Evolutionary conservation across 92 coral and sea anemone species (phyloP).

Genomic region (Ricordea florida): DNA sequence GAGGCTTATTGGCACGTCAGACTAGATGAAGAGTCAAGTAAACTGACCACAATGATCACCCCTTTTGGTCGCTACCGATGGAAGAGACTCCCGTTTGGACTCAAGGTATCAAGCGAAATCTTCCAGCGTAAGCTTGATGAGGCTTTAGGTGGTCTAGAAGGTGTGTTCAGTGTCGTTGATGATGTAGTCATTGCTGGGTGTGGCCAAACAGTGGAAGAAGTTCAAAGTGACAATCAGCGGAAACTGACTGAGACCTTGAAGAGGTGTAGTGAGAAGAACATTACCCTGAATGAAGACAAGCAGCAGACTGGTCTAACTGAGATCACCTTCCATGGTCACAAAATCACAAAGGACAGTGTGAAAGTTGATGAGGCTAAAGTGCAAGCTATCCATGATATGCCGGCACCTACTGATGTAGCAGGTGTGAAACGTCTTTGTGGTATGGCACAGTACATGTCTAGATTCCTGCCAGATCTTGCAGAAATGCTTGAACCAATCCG

Average conservation of each 20-base stretch:
- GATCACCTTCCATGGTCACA: constrained; percentile 21
- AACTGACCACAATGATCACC: constrained; percentile 15
- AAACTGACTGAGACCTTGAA: constrained; percentile 1
- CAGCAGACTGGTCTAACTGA: constrained; percentile 2
- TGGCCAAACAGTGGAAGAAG: constrained; percentile 9
- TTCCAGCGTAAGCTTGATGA: constrained; percentile 1
- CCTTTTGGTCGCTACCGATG: constrained; percentile 35
- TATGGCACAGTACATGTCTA: constrained; percentile 48
- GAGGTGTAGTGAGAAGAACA: constrained; percentile 20
- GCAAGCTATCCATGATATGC: constrained; percentile 48
- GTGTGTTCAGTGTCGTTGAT: constrained; percentile 28
- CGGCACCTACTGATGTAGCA: constrained; percentile 46
- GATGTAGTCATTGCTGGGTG: constrained; percentile 26
- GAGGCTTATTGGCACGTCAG: constrained; percentile 25
- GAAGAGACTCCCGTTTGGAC: constrained; percentile 28
- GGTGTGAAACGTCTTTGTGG: constrained; percentile 48
- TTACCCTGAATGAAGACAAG: constrained; percentile 16
- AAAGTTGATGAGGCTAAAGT: constrained; percentile 41
- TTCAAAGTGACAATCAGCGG: not conserved
- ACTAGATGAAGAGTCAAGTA: not conserved
- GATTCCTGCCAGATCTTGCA: constrained; percentile 48
- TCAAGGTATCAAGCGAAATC: constrained; percentile 24
- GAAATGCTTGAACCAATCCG: constrained; percentile 27
- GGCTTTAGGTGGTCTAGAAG: constrained; percentile 20
- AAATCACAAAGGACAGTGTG: constrained; percentile 43